Evolutionary conservation across 2,888 invertebrate genomes (phyloP), one percentile per base, ranked within the genome.

Genomic region (Nephrotoma appendiculata): DNA sequence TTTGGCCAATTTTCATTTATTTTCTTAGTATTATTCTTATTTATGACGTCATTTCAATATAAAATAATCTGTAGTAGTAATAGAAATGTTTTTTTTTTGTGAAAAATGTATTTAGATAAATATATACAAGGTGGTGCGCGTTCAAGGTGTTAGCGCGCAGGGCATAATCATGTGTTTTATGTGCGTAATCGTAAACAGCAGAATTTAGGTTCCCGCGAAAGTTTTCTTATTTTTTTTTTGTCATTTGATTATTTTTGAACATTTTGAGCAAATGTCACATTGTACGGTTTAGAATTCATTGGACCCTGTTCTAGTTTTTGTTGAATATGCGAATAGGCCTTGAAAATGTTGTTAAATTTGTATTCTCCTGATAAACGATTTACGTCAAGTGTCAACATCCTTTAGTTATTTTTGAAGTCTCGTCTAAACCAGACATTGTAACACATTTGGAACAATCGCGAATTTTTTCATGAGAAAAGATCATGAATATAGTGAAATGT

Each of bases 1-100:
- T 41, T 84, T 84, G 84, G 84, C 84, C 84, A 84, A 84, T 84
- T 84, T 84, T 84, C 71, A 71, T 71, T 71, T 71, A 71, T 71
- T 71, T 71, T 71, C 71, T 71, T 71, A 71, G 71, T 71, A 71
- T 71, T 71, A 71, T 84, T 84, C 84, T 84, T 41, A 84, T 42
- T 41, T 42, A 43, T 84, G 84, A 84, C 84, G 84, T 84, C 84
- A 84, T 84, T 84, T 84, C 11, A 84, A 42, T 41, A 83, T 83
- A 57, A 57, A 71, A 71, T 71, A 71, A 71, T 71, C 71, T 71
- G 31, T 71, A 71, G 31, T 71, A 71, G 71, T 71, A 31, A 31
- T 19, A n/a, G 6, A 15, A 15, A 6, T 52, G 5, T 57, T 57
- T 57, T 57, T 71, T 71, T 71, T 71, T 71, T 71, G 3, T 71